Evolutionary conservation across 2,888 invertebrate genomes (phyloP).

Genomic region (Limnephilus lunatus): DNA sequence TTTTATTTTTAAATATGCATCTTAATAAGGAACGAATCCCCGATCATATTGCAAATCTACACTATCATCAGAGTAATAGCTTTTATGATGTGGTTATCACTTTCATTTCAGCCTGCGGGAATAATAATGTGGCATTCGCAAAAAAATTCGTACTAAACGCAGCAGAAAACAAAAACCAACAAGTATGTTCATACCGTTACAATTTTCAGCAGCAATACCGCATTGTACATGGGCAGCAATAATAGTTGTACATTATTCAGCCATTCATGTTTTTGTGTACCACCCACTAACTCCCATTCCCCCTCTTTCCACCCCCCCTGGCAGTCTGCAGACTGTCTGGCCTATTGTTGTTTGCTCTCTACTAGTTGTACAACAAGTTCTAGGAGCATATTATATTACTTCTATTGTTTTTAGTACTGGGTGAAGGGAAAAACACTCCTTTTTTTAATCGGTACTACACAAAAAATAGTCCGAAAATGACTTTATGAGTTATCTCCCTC

Average conservation of each 20-base stretch:
- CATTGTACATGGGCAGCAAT: neutral
- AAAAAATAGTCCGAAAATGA: neutral
- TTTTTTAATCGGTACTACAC: neutral
- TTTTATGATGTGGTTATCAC: neutral
- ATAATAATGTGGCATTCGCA: neutral
- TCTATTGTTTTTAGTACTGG: conserved; percentile 37
- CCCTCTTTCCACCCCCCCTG: neutral
- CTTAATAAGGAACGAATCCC: neutral
- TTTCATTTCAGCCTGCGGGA: neutral
- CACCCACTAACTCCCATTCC: neutral
- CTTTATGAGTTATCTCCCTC: neutral
- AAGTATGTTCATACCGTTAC: neutral
- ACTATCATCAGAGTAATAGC: neutral
- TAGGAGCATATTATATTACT: conserved; percentile 21
- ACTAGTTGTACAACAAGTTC: conserved; percentile 44
- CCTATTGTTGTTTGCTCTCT: conserved; percentile 56
- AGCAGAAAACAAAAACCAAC: neutral
- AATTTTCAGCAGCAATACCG: neutral
- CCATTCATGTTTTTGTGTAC: neutral
- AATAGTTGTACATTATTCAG: no score
- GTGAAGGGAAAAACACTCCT: neutral
- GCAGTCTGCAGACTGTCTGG: conserved; percentile 57
- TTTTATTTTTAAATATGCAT: no score
- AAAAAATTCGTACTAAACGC: neutral
- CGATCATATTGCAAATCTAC: neutral